Percentiles rank a stretch among this genome's conserved stretches.
These are phyloP conservation scores for Haliclona indistincta DNA, from an alignment of 37 sponge, comb jelly and placozoan species.

Conservation along the genomic window DNA sequence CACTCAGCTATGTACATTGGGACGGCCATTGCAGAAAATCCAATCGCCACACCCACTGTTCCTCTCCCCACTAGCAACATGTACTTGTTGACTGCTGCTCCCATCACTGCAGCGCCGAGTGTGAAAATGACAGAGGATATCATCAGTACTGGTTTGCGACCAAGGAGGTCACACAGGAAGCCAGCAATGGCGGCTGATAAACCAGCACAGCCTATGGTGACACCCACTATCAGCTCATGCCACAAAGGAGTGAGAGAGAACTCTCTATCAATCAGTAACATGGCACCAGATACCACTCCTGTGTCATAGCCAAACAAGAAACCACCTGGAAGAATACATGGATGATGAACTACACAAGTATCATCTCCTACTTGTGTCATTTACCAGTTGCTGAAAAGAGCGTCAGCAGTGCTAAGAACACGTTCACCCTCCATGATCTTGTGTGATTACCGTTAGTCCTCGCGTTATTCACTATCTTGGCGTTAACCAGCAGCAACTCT, in stretches of 20 bases:
- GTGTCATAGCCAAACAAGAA: slow-evolving; percentile 96
- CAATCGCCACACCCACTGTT: slow-evolving; percentile 82
- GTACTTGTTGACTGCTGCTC: slow-evolving; percentile 31
- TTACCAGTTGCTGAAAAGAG: slow-evolving; percentile 29
- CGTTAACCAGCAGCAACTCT: too few species aligned
- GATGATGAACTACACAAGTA: too few species aligned
- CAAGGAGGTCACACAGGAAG: slow-evolving; percentile 50
- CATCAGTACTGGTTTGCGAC: slow-evolving; percentile 72
- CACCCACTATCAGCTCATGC: slow-evolving; percentile 81
- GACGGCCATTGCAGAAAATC: slow-evolving; percentile 82
- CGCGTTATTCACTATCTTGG: too few species aligned
- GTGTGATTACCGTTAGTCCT: too few species aligned
- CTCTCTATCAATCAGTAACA: slow-evolving; percentile 49
- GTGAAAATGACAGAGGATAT: slow-evolving; percentile 85
- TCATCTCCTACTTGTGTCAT: too few species aligned
- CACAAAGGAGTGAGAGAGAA: slow-evolving; percentile 42
- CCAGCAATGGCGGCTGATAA: slow-evolving; percentile 70
- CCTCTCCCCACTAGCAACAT: slow-evolving; percentile 78
- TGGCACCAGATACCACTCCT: slow-evolving; percentile 91
- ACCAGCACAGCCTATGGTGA: slow-evolving; percentile 83
- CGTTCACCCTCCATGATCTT: slow-evolving; percentile 8
- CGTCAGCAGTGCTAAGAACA: slow-evolving; percentile 29
- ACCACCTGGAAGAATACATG: too few species aligned
- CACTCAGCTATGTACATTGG: slow-evolving; percentile 87
- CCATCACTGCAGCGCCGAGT: slow-evolving; percentile 73